Percentiles rank a stretch among this genome's conserved stretches.
phyloP scores from a whole-genome alignment of 2,888 invertebrate genomes.

The Lumbricus terrestris region DNA sequence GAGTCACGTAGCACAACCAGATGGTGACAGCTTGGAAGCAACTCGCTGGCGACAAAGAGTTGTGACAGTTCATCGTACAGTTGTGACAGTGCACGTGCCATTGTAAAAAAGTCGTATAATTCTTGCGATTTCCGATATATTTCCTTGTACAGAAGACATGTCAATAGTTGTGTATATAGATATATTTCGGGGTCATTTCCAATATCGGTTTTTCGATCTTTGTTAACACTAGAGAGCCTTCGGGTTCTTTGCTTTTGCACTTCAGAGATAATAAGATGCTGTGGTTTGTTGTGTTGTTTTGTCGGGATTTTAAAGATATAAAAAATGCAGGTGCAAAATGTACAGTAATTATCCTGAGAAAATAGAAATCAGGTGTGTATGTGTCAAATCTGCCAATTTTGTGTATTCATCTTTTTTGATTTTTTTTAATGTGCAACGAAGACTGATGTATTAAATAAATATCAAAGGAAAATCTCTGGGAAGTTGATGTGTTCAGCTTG shows the following conservation, averaged over 20 bases:
- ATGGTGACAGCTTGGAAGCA: constrained; percentile 3
- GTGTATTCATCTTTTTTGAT: background rate
- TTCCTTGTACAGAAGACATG: background rate
- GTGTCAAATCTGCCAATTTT: too few species aligned
- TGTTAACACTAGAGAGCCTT: too few species aligned
- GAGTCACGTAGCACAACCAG: background rate
- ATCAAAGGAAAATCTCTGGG: too few species aligned
- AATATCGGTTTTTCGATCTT: background rate
- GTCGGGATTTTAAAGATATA: background rate
- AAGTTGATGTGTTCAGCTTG: too few species aligned
- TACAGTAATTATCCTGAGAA: background rate
- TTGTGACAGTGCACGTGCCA: background rate
- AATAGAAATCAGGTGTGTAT: background rate
- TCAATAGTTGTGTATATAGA: background rate
- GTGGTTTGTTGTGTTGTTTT: background rate
- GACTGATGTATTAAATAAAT: background rate
- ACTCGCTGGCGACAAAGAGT: background rate
- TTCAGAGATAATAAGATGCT: too few species aligned
- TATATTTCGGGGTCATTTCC: background rate
- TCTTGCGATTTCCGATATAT: background rate
- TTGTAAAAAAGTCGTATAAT: background rate
- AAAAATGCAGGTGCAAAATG: background rate
- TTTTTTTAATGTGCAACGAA: background rate
- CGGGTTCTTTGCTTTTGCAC: too few species aligned
- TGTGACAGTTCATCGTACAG: background rate